Conservation (phyloP, 1,140 invertebrate species). For the Antheraea pernyi region DNA sequence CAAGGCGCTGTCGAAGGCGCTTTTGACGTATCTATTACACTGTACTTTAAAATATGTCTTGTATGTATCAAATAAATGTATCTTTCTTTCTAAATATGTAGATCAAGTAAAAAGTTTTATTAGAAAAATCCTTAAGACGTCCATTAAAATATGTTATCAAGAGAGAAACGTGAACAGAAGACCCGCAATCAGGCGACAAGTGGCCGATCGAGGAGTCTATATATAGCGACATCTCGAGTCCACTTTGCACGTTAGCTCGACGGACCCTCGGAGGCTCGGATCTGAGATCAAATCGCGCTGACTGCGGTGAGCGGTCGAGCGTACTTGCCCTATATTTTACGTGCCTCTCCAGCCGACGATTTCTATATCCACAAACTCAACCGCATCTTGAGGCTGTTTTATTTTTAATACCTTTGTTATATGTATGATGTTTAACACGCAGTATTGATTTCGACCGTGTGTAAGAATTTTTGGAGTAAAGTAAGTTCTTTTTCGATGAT, state of each 20-base stretch:
- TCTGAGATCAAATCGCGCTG: slow-evolving; percentile 20
- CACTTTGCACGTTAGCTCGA: background rate
- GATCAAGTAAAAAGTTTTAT: too few relatives aligned
- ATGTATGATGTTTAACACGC: too few relatives aligned
- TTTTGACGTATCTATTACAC: too few relatives aligned
- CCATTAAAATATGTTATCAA: background rate
- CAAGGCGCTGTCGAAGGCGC: too few relatives aligned
- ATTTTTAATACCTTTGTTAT: background rate
- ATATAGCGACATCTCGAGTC: slow-evolving; percentile 18
- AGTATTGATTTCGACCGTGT: too few relatives aligned
- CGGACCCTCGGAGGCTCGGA: slow-evolving; percentile 8
- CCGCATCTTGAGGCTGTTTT: background rate
- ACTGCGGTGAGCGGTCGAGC: slow-evolving; percentile 11
- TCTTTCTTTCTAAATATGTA: too few relatives aligned
- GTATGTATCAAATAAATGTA: too few relatives aligned
- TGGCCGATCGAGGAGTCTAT: slow-evolving; percentile 15
- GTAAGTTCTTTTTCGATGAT: too few relatives aligned
- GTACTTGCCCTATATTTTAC: slow-evolving; percentile 30
- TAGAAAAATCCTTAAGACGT: background rate
- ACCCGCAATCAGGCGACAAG: background rate
- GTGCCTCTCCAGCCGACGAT: slow-evolving; percentile 24
- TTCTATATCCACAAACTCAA: slow-evolving; percentile 21
- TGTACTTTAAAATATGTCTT: too few relatives aligned
- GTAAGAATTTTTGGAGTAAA: too few relatives aligned
- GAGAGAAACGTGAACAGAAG: background rate